Evolutionary conservation across 2,113 vertebrate genomes (phyloP).

Genomic region (Salvelinus sp.): DNA sequence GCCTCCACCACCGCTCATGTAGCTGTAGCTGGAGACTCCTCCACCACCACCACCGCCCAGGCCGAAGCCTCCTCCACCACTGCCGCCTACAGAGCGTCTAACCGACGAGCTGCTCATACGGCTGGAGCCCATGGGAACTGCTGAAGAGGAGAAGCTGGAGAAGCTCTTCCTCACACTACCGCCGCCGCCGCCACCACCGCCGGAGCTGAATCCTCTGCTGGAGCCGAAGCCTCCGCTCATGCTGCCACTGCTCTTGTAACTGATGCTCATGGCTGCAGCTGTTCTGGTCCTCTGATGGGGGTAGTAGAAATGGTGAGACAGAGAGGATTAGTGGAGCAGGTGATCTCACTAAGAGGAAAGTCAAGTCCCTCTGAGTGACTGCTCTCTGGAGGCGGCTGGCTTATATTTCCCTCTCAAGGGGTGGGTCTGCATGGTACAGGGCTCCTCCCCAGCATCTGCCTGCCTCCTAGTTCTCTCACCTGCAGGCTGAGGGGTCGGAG

Average conservation of each 20-base stretch:
- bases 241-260: background rate
- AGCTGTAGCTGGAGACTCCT: slow-evolving; percentile 45
- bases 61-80: slow-evolving; percentile 41
- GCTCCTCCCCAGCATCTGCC: slow-evolving; percentile 37
- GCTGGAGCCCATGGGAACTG: too few relatives aligned
- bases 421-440: slow-evolving; percentile 39
- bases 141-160: slow-evolving; percentile 22
- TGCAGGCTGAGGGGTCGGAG: slow-evolving; percentile 18
- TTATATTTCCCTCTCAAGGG: slow-evolving; percentile 66
- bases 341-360: slow-evolving; percentile 72
- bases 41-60: slow-evolving; percentile 59
- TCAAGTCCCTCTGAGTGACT: slow-evolving; percentile 71
- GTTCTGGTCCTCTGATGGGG: slow-evolving; percentile 19
- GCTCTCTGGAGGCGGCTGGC: background rate
- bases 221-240: background rate
- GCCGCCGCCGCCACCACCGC: slow-evolving; percentile 42
- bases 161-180: slow-evolving; percentile 64
- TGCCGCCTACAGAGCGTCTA: slow-evolving; percentile 43
- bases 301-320: slow-evolving; percentile 46
- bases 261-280: slow-evolving; percentile 47
- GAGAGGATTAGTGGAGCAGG: slow-evolving; percentile 54
- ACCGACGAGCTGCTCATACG: background rate
- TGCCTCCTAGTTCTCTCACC: slow-evolving; percentile 23
- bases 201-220: background rate
- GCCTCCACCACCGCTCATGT: background rate